phyloP scores from a whole-genome alignment of 2,113 vertebrate species.

The Todiramphus saurophagus region DNA sequence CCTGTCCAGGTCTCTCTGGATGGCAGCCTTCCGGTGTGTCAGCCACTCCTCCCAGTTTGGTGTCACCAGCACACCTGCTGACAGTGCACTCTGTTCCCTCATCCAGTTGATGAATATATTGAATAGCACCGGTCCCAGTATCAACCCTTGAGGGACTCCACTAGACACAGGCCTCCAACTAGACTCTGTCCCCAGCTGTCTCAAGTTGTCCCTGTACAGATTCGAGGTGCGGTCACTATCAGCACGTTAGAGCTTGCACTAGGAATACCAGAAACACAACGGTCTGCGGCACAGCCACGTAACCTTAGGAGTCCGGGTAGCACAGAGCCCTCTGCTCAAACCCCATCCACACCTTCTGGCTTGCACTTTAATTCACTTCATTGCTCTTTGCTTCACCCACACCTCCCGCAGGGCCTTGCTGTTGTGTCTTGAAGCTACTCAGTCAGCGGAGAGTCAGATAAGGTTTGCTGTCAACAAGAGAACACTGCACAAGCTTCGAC shows the following conservation, averaged over 20 bases:
- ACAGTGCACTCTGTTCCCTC: too few species aligned
- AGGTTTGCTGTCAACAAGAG: background rate
- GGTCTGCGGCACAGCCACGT: background rate
- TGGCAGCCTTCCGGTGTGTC: too few species aligned
- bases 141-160: too few species aligned
- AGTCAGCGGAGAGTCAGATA: background rate
- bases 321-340: background rate
- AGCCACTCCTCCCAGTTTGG: too few species aligned
- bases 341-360: background rate
- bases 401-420: background rate
- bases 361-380: background rate
- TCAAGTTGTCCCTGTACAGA: fast-evolving
- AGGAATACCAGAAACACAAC: background rate
- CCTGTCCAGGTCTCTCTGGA: too few species aligned
- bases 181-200: background rate
- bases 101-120: too few species aligned
- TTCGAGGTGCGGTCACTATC: background rate
- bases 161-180: too few species aligned
- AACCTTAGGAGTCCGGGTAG: fast-evolving
- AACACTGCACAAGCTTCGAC: background rate
- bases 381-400: background rate
- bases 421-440: background rate
- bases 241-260: background rate
- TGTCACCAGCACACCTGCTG: too few species aligned
- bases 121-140: too few species aligned